These are phyloP conservation scores for Drosophila guanche DNA, from an alignment of 1,140 invertebrate species.

Conservation along the genomic window DNA sequence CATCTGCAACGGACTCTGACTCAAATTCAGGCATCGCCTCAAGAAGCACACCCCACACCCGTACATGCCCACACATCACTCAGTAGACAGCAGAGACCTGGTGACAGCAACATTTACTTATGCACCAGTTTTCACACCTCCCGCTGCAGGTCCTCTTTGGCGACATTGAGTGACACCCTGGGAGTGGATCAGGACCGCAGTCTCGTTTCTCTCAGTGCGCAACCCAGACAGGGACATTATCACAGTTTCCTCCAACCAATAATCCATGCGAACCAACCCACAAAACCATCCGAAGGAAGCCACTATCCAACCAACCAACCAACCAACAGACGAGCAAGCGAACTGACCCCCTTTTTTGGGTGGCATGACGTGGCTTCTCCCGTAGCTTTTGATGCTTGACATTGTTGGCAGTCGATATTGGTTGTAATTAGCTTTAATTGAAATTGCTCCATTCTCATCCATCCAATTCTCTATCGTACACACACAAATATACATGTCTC, in stretches of 20 bases:
- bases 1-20: constrained; percentile 59
- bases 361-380: constrained; percentile 12
- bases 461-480: constrained; percentile 20
- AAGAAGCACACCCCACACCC: constrained; percentile 29
- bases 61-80: background rate
- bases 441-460: constrained; percentile 75
- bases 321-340: background rate
- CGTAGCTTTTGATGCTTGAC: constrained; percentile 69
- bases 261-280: constrained; percentile 22
- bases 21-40: constrained; percentile 39
- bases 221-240: constrained; percentile 40
- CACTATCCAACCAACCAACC: constrained; percentile 14
- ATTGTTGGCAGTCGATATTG: constrained; percentile 82
- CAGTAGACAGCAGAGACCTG: constrained; percentile 24
- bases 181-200: constrained; percentile 14
- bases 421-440: constrained; percentile 82
- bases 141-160: constrained; percentile 33
- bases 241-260: constrained; percentile 18
- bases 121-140: constrained; percentile 37
- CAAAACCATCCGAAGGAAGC: constrained; percentile 15
- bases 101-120: constrained; percentile 66
- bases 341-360: constrained; percentile 27
- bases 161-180: constrained; percentile 51
- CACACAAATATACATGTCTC: background rate
- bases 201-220: constrained; percentile 43